Conservation (phyloP, 2,113 vertebrate genomes). For the Cyprinodon brontotheroides region DNA sequence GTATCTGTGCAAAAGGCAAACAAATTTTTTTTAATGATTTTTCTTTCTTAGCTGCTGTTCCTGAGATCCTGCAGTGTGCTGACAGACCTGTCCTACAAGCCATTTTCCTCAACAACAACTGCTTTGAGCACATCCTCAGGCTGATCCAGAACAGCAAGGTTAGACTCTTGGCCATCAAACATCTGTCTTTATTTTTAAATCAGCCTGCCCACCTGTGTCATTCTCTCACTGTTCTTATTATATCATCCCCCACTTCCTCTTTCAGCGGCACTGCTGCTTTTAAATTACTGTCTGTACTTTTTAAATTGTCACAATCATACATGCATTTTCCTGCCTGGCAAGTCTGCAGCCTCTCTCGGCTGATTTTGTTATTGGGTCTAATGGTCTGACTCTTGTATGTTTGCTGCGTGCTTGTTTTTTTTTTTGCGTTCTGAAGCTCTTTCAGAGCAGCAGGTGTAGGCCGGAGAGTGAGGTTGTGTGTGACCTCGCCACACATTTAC, state of each 20-base stretch:
- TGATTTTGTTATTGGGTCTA: constrained; percentile 42
- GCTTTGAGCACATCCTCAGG: constrained; percentile 96
- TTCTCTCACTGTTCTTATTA: constrained; percentile 23
- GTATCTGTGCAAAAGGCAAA: background rate
- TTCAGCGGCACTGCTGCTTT: constrained; percentile 16
- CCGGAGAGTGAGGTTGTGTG: constrained; percentile 76
- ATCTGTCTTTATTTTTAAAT: constrained; percentile 1
- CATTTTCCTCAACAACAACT: constrained; percentile 97
- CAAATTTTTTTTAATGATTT: background rate
- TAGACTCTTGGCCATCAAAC: constrained; percentile 29
- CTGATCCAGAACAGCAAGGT: constrained; percentile 99
- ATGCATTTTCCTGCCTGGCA: background rate
- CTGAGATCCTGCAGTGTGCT: constrained; percentile 90
- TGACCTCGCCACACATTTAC: constrained; percentile 81
- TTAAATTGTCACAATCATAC: constrained; percentile 9
- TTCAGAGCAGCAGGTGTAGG: constrained; percentile 83
- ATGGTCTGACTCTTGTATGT: constrained; percentile 24
- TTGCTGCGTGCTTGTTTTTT: constrained; percentile 33
- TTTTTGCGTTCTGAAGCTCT: constrained; percentile 84
- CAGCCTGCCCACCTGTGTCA: constrained; percentile 3
- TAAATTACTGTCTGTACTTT: constrained; percentile 2
- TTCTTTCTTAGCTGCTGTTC: constrained; percentile 83
- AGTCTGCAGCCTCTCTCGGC: constrained; percentile 17
- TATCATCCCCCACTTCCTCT: constrained; percentile 18
- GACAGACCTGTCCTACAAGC: constrained; percentile 94